Evolutionary conservation across 2,888 invertebrate genomes (phyloP), one percentile per base, ranked within the genome.

Genomic region (Heliconius erato): DNA sequence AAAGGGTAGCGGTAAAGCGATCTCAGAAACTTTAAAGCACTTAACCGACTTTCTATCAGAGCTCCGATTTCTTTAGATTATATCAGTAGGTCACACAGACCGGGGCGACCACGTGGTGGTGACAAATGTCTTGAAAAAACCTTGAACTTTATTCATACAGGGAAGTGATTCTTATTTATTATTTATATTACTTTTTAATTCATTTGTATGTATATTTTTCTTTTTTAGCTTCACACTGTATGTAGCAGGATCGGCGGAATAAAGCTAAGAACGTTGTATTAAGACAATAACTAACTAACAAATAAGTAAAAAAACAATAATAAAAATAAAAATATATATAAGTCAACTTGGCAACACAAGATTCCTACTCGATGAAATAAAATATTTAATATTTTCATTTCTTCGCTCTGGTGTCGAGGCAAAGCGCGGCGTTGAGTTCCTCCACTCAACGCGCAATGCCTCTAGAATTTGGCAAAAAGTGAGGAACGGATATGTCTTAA

Each of bases 11-110:
- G 78, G 81, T 84, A 81, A 81, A 81, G 35, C 79, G 82, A 80
- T 82, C 84, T 84, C 74, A 76, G 78, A 84, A 84, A 84, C 83
- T 84, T 84, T 82, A 80, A 74, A 83, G 79, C 83, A 82, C 84
- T 84, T 80, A 83, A 83, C 82, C 84, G 83, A 82, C 67, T 76
- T 82, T 79, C 68, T 63, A 69, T 72, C 67, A 74, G n/a, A 78
- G 79, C 71, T 80, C 79, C 49, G 71, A 83, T 82, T 84, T 83
- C 74, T 80, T 80, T 82, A 80, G 80, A 80, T 79, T 80, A 79
- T 83, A 74, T 80, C 78, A 83, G 32, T 54, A 80, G 59, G 67
- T 49, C 26, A 63, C 68, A 77, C 71, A 74, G 78, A 78, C 35
- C 80, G 80, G 59, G 67, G 71, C 63, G 67, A 77, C 11, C 68